phyloP scores from a whole-genome alignment of 2,888 invertebrate genomes.

The Drosophila lacicola region DNA sequence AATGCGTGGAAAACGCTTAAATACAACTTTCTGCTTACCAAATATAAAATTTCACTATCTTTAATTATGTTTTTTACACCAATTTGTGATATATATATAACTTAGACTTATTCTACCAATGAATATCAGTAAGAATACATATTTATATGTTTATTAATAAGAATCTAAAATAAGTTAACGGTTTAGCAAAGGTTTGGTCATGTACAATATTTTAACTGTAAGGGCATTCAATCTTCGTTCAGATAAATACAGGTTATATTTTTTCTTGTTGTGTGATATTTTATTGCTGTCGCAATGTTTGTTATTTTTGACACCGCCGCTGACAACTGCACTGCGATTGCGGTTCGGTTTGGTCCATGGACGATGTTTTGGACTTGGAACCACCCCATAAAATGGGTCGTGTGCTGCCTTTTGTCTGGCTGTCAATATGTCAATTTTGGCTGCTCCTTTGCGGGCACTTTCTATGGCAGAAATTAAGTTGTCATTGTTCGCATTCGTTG shows the following conservation, averaged over 20 bases:
- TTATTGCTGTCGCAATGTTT: slow-evolving; percentile 79
- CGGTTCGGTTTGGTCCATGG: slow-evolving; percentile 19
- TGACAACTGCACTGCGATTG: slow-evolving; percentile 65
- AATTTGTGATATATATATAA: too few species aligned
- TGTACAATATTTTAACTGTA: background rate
- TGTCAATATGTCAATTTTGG: slow-evolving; percentile 79
- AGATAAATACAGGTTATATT: background rate
- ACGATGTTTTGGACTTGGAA: slow-evolving; percentile 14
- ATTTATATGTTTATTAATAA: background rate
- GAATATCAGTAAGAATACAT: background rate
- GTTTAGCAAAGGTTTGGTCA: too few species aligned
- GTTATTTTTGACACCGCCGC: slow-evolving; percentile 68
- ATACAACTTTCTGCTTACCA: too few species aligned
- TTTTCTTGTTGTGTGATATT: slow-evolving; percentile 51
- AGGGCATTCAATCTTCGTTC: background rate
- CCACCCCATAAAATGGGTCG: slow-evolving; percentile 41
- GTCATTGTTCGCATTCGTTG: slow-evolving; percentile 65
- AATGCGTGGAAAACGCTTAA: too few species aligned
- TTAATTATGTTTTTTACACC: too few species aligned
- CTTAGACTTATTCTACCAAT: too few species aligned
- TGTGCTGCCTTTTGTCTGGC: slow-evolving; percentile 65
- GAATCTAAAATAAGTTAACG: too few species aligned
- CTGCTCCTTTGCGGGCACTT: slow-evolving; percentile 67
- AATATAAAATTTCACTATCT: too few species aligned
- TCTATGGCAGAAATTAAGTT: slow-evolving; percentile 76